A percentile compares a stretch with the other conserved stretches of the same genome.
Conservation (phyloP, 2,888 invertebrate genomes). For the Mycalesis mineus region DNA sequence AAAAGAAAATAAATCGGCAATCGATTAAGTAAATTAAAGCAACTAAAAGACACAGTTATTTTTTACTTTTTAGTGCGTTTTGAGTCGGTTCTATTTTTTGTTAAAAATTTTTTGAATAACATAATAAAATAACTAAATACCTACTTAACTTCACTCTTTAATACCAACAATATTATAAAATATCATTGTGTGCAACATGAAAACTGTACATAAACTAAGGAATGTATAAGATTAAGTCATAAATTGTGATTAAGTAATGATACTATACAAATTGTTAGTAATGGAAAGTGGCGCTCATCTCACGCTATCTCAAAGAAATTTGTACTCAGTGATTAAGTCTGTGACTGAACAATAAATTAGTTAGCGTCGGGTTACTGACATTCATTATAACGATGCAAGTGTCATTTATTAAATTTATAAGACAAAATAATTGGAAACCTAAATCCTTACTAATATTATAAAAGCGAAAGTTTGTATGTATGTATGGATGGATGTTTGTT, state of each 20-base stretch:
- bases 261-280: conserved; percentile 25
- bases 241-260: conserved; percentile 17
- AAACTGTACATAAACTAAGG: not conserved
- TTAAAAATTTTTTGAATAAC: too few relatives aligned
- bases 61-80: too few relatives aligned
- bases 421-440: not conserved
- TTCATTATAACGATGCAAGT: conserved; percentile 4
- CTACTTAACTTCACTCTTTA: too few relatives aligned
- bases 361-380: conserved; percentile 1
- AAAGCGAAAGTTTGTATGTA: too few relatives aligned
- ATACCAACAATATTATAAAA: too few relatives aligned
- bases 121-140: too few relatives aligned
- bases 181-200: too few relatives aligned
- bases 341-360: conserved; percentile 23
- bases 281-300: conserved; percentile 32
- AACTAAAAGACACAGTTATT: too few relatives aligned
- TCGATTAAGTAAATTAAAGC: too few relatives aligned
- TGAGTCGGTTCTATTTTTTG: too few relatives aligned
- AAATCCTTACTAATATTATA: not conserved
- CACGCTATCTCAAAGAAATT: conserved; percentile 29
- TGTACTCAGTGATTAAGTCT: conserved; percentile 24
- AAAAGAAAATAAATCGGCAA: not conserved
- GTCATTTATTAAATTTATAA: conserved; percentile 1
- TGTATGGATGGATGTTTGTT: too few relatives aligned
- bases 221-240: conserved; percentile 15